Base-by-base conservation (phyloP, 2,888 invertebrate genomes). In the Baronia brevicornis region DNA sequence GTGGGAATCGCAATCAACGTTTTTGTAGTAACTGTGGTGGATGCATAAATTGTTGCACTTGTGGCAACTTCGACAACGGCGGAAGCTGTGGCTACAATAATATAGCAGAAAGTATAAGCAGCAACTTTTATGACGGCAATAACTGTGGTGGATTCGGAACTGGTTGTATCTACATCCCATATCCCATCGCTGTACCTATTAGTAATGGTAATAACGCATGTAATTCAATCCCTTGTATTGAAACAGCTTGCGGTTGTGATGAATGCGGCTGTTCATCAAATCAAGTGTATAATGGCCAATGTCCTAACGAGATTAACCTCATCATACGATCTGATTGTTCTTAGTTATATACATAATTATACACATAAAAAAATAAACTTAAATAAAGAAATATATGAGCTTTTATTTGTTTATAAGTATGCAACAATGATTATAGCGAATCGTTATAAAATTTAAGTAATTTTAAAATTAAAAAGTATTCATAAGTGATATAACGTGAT, bases 181-280 rank as follows among this genome's bases (percentile, higher is more conserved):
- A 43, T 21, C 49, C 53, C 0, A 39, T 51, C 9, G 37, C 45
- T 7, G 34, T 48, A 8, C 47, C 48, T 1, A 31, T 36, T 5
- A 23, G 31, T 4, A 25, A 21, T 25, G 18, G 32, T 10, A 35
- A 26, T 7, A 21, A 27, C 0, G 19, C 28, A 7, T 36, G 32
- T 14, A 35, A 21, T 12, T 14, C 35, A 5, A 19, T 39, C 5
- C 17, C 25, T 18, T 21, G 28, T 5, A 35, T 27, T 18, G 36
- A 36, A 14, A 10, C 26, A 9, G 26, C 28, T 20, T 15, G 27
- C 11, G 20, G 35, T 7, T 27, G 21, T 20, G 33, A 41, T 12
- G 43, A 43, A 2, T 31, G 21, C 19, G 22, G 33, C 24, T 18
- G 36, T 19, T 28, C 30, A 29, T 30, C 34, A 26, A 12, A 28